Conservation (phyloP, 2,113 vertebrate species). For the Malurus elegans region DNA sequence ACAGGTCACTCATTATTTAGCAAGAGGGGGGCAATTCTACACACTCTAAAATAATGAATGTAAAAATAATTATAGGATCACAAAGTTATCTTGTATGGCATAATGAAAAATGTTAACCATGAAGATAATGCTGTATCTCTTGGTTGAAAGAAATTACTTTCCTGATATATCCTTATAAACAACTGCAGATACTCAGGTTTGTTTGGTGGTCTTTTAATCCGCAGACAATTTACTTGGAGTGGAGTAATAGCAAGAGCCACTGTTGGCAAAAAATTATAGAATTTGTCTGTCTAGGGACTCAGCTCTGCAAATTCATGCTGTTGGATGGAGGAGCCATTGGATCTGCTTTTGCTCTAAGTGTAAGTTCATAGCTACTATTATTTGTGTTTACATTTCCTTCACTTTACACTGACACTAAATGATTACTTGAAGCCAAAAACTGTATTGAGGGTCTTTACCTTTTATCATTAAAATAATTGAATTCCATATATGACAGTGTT, state of each 20-base stretch:
- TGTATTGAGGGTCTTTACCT: not conserved
- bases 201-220: slow-evolving; percentile 35
- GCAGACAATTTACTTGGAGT: not conserved
- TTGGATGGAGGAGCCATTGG: not conserved
- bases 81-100: slow-evolving; percentile 56
- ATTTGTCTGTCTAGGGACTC: not conserved
- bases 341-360: not conserved
- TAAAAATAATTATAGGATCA: slow-evolving; percentile 68
- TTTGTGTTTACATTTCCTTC: not conserved
- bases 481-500: not conserved
- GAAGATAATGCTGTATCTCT: slow-evolving; percentile 42
- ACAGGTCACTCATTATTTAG: slow-evolving; percentile 73
- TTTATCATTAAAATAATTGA: not conserved
- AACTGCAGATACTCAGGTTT: slow-evolving; percentile 44
- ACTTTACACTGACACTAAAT: not conserved
- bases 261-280: not conserved
- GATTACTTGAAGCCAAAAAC: not conserved
- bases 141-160: slow-evolving; percentile 38
- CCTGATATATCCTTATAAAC: slow-evolving; percentile 5
- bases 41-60: slow-evolving; percentile 68
- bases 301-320: not conserved
- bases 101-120: slow-evolving; percentile 48
- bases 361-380: not conserved
- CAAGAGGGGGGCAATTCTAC: slow-evolving; percentile 50
- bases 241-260: slow-evolving; percentile 25